Evolutionary conservation across 2,888 invertebrate species (phyloP).

Genomic region (Nomada ferruginata): DNA sequence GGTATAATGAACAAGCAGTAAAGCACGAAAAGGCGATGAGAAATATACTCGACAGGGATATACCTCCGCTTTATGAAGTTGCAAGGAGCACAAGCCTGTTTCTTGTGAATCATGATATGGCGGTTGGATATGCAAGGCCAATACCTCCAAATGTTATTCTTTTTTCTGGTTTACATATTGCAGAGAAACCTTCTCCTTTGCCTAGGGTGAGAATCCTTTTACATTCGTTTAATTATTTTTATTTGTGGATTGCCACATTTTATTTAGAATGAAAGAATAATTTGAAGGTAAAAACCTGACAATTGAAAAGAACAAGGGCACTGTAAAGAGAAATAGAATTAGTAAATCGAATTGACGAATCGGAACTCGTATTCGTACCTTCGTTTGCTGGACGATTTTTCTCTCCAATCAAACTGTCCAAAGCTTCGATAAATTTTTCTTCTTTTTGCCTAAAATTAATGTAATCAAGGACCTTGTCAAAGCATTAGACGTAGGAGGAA

Average conservation of each 20-base stretch:
- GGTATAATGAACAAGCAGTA: background rate
- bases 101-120: conserved; percentile 52
- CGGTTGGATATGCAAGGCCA: conserved; percentile 47
- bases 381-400: background rate
- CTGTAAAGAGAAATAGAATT: background rate
- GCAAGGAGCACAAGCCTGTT: conserved; percentile 59
- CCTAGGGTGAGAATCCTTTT: conserved; percentile 35
- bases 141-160: conserved; percentile 50
- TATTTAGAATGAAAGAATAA: too few species aligned
- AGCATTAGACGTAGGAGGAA: background rate
- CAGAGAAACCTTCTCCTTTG: conserved; percentile 45
- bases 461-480: background rate
- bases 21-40: conserved; percentile 38
- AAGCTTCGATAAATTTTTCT: background rate
- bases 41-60: conserved; percentile 59
- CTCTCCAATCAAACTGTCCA: background rate
- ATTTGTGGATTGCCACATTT: background rate
- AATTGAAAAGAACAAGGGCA: background rate
- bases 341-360: background rate
- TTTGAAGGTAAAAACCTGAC: background rate
- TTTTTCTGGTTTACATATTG: conserved; percentile 52
- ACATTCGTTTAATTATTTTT: background rate
- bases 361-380: background rate
- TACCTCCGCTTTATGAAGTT: conserved; percentile 55
- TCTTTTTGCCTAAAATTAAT: background rate